Percentiles rank a stretch among this genome's conserved stretches.
These are phyloP conservation scores for Priocnemis perturbator DNA, from an alignment of 2,888 invertebrate species.

Conservation along the genomic window DNA sequence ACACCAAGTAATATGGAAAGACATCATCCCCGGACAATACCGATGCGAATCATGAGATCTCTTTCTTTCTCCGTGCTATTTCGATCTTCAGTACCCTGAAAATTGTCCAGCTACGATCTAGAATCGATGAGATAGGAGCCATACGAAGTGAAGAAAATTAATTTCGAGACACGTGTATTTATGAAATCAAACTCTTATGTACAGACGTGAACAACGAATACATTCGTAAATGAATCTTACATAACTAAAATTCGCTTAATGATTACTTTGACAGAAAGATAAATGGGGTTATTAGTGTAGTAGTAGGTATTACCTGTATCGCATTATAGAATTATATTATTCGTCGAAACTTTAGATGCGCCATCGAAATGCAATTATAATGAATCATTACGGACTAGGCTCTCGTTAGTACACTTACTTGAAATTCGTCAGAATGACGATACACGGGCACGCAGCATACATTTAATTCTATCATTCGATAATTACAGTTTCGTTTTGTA, in stretches of 20 bases:
- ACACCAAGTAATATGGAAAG: constrained; percentile 62
- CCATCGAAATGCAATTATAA: neutral
- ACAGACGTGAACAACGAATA: constrained; percentile 49
- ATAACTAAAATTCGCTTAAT: constrained; percentile 19
- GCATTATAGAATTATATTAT: constrained; percentile 6
- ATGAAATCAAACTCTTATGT: constrained; percentile 54
- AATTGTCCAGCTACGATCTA: neutral
- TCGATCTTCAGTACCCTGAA: constrained; percentile 7
- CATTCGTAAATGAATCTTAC: constrained; percentile 38
- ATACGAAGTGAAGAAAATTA: neutral
- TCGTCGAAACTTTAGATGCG: constrained; percentile 2
- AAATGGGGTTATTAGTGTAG: constrained; percentile 37
- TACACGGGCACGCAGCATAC: no score
- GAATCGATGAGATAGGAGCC: no score
- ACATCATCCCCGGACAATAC: constrained; percentile 69
- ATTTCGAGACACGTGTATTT: constrained; percentile 59
- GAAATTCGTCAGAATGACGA: no score
- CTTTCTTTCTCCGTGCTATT: constrained; percentile 4
- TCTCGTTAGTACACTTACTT: no score
- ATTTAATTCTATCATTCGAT: no score
- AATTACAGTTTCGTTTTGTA: no score
- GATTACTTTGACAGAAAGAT: constrained; percentile 27
- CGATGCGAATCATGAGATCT: constrained; percentile 44
- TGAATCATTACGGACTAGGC: neutral
- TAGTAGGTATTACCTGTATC: constrained; percentile 48